phyloP scores from a whole-genome alignment of 2,797 vertebrate species.

The Chelon labrosus region DNA sequence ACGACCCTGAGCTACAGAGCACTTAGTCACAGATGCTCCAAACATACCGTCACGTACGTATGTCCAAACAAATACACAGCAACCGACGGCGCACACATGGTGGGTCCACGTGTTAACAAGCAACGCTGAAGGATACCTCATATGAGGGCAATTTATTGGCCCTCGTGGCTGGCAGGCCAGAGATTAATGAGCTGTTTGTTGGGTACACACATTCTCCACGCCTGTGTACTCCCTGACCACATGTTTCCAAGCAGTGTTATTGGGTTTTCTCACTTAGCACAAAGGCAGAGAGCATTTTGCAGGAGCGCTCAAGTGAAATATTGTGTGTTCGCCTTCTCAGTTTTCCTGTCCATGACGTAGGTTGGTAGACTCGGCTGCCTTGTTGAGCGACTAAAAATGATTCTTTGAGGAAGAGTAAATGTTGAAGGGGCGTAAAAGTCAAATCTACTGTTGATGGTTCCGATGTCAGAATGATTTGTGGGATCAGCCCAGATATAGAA shows the following conservation, averaged over 20 bases:
- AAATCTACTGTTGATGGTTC: not conserved
- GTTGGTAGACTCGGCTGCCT: not conserved
- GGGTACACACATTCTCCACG: constrained; percentile 24
- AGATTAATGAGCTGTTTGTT: constrained; percentile 63
- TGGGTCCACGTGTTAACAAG: constrained; percentile 24
- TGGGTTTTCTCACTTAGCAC: constrained; percentile 22
- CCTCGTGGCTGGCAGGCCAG: constrained; percentile 32
- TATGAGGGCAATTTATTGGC: constrained; percentile 39
- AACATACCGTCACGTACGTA: not conserved
- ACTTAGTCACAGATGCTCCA: not conserved
- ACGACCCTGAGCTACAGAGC: not conserved
- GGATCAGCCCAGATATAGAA: not conserved
- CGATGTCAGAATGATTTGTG: not conserved
- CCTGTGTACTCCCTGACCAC: constrained; percentile 6
- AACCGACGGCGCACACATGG: not conserved
- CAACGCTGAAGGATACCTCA: constrained; percentile 40
- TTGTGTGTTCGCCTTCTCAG: constrained; percentile 13
- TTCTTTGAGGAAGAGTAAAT: not conserved
- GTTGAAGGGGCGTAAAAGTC: not conserved
- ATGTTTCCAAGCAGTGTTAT: constrained; percentile 26
- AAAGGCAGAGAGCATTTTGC: constrained; percentile 1
- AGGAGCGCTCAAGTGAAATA: constrained; percentile 19
- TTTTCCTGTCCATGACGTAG: constrained; percentile 10
- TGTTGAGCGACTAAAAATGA: not conserved
- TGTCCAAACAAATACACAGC: not conserved